Percentiles rank a stretch among this genome's conserved stretches.
Evolutionary conservation across 1,140 invertebrate genomes (phyloP).

Genomic region (Drosophila teissieri): DNA sequence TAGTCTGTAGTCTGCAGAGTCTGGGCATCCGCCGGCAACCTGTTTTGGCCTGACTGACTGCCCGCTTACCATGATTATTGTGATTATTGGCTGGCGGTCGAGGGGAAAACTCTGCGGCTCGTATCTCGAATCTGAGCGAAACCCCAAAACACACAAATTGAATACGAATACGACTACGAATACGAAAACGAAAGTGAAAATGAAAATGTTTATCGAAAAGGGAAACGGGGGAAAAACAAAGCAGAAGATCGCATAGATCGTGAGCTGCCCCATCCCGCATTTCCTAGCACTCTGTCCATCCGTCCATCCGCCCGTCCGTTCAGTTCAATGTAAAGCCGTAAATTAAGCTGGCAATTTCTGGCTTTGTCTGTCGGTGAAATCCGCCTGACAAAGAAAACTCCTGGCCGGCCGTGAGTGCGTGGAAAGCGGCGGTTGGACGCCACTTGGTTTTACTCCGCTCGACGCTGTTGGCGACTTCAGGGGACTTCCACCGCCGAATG

Average conservation of each 20-base stretch:
- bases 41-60: constrained; percentile 71
- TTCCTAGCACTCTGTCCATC: constrained; percentile 3
- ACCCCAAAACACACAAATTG: constrained; percentile 74
- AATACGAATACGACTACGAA: constrained; percentile 58
- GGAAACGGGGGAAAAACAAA: constrained; percentile 52
- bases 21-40: constrained; percentile 55
- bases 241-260: constrained; percentile 79
- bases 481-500: neutral
- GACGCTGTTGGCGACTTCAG: neutral
- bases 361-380: constrained; percentile 60
- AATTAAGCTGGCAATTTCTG: constrained; percentile 78
- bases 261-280: constrained; percentile 23
- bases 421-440: constrained; percentile 32
- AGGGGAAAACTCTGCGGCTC: constrained; percentile 11
- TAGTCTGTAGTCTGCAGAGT: constrained; percentile 9
- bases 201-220: constrained; percentile 66
- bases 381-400: constrained; percentile 34
- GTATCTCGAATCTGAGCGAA: constrained; percentile 27
- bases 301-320: too few species aligned
- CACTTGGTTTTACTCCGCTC: neutral
- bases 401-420: constrained; percentile 1
- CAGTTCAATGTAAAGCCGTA: constrained; percentile 27
- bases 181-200: constrained; percentile 73
- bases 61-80: constrained; percentile 79
- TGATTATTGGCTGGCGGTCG: constrained; percentile 65